Base-by-base conservation (phyloP, 2,797 vertebrate genomes). In the Todus mexicanus region DNA sequence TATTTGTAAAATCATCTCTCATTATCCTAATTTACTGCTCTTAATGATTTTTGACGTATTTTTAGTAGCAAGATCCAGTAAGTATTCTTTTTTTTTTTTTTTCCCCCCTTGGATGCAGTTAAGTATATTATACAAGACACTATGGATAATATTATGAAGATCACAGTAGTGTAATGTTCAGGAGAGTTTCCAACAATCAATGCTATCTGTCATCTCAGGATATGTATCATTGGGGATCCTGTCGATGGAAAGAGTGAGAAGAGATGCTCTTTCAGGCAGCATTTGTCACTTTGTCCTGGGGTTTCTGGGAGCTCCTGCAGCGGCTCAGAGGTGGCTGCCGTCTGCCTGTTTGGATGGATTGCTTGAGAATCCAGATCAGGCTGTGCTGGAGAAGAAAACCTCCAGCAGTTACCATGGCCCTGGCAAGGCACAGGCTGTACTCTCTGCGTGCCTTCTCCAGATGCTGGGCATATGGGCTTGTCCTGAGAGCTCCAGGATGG, bases 11-110 rank as follows among this genome's bases (percentile, higher is more conserved):
- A 95, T 97, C 93, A 95, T 93, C 95, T 97, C 94, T 95, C 35
- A 83, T 95, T 31, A 29, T 91, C 85, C 59, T 96, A 97, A 97
- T 97, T 97, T 97, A 97, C 86, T 91, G 56, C 93, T 96, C 79
- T 45, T 96, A 97, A 97, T 96, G 96, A 97, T 97, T 97, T 95
- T 90, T 97, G 97, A 96, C 92, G 95, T 37, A 7, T 96, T 96
- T n/a, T 97, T 93, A 96, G 86, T 94, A 91, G 87, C 73, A 95
- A 96, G 93, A 96, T 90, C 73, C 90, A 82, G 77, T 92, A 96
- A 94, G 85, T 90, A 61, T 89, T 96, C 61, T 96, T 96, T 96
- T 97, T 96, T 85, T 88, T 96, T 7, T 5, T 45, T 96, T 96
- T 96, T 96, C 95, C 83, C 82, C 96, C 96, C 95, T 93, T 81